Percentiles rank a stretch among this genome's conserved stretches.
Evolutionary conservation across 2,888 invertebrate genomes (phyloP).

Genomic region (Pedicia rivosa): DNA sequence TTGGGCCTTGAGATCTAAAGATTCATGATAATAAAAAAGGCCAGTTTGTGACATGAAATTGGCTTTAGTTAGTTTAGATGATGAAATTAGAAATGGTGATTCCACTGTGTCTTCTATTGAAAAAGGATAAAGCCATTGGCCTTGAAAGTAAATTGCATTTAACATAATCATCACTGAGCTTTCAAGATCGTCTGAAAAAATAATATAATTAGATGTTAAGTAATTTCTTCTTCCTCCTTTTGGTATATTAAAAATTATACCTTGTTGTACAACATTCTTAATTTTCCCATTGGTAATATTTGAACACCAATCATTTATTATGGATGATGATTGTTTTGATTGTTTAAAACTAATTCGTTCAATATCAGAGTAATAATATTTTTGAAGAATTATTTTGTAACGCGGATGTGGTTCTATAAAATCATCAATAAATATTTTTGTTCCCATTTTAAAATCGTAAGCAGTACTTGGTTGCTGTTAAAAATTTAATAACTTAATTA

Average conservation of each 20-base stretch:
- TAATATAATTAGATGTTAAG: too few species aligned
- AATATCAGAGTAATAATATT: constrained; percentile 49
- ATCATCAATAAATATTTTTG: constrained; percentile 44
- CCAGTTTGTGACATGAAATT: constrained; percentile 54
- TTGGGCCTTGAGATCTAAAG: constrained; percentile 45
- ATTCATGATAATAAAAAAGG: constrained; percentile 46
- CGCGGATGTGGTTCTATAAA: constrained; percentile 37
- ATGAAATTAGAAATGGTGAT: constrained; percentile 42
- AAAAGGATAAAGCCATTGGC: constrained; percentile 59
- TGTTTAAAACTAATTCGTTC: constrained; percentile 44
- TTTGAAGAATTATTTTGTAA: constrained; percentile 43
- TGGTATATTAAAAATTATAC: too few species aligned
- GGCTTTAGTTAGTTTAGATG: constrained; percentile 31
- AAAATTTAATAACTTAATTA: neutral
- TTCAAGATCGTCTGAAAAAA: constrained; percentile 39
- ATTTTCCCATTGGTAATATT: constrained; percentile 61
- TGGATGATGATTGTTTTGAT: constrained; percentile 34
- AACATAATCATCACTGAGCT: constrained; percentile 49
- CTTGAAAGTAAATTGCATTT: constrained; percentile 69
- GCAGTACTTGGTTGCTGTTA: constrained; percentile 19
- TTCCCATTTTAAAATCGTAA: constrained; percentile 45
- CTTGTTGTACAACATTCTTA: constrained; percentile 42
- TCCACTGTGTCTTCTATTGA: constrained; percentile 39
- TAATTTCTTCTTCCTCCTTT: too few species aligned
- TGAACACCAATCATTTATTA: constrained; percentile 69